Evolutionary conservation across 2,888 invertebrate species (phyloP), one percentile per base, ranked within the genome.

Genomic region (Calameuta pallipes): DNA sequence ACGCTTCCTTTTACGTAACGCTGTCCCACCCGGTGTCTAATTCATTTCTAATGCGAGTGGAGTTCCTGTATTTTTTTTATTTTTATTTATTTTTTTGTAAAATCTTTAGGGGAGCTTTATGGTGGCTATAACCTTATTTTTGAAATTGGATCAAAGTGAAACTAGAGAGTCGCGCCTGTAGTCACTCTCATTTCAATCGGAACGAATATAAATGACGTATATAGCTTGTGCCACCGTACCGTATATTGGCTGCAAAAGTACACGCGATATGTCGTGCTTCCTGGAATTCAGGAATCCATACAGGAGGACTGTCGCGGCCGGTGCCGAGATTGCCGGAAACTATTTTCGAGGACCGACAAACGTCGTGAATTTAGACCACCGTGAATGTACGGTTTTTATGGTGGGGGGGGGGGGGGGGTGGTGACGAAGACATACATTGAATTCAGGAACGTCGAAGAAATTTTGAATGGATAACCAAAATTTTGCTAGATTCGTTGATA

Each of bases 251-350:
- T 15, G 56, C 56, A 23, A 56, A 56, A 23, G 56, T 56, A 12
- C 71, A 34, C 71, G 71, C 71, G 71, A 71, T 15, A 71, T 71
- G 12, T 15, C 34, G 71, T 34, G 71, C 33, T 71, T 33, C 71
- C 31, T 11, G 71, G 31, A 31, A 12, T 31, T 23, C 33, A 15
- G 31, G 33, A 71, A 31, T 56, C 56, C 23, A 56, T 9, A 23
- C 23, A 9, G 41, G 15, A 41, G 6, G 56, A 56, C 71, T 23
- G 71, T 23, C 71, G 71, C 71, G 31, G 23, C 23, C 9, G 56
- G 56, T 23, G 56, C 56, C 56, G 56, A 6, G 56, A 56, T 56
- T 56, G 41, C 41, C 15, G 56, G 56, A 56, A 56, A 56, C 23
- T 9, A 56, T 71, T 71, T 34, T 13, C 13, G 71, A 23, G 71